phyloP scores from a whole-genome alignment of 2,888 invertebrate species.

The Ectemnius cavifrons region DNA sequence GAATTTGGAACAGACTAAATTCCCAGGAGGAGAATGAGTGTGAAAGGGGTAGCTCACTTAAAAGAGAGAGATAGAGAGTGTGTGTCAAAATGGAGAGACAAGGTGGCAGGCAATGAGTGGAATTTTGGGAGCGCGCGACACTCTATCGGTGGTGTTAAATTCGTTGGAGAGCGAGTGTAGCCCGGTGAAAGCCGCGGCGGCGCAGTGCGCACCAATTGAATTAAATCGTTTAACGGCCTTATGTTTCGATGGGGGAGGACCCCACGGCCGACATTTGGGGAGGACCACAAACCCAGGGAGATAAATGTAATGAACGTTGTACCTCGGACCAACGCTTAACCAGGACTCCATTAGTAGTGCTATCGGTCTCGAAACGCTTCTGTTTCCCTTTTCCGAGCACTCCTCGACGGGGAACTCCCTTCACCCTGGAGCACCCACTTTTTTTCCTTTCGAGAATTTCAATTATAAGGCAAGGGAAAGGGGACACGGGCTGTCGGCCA shows the following conservation, averaged over 20 bases:
- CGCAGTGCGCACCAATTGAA: constrained; percentile 67
- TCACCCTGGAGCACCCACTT: constrained; percentile 13
- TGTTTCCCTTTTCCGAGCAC: constrained; percentile 32
- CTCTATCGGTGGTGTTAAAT: constrained; percentile 72
- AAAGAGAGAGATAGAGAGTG: background rate
- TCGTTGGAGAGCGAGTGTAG: constrained; percentile 53
- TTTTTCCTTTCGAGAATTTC: constrained; percentile 59
- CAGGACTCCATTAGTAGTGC: constrained; percentile 69
- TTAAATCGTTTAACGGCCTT: constrained; percentile 77
- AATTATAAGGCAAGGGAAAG: constrained; percentile 48
- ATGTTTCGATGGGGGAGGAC: constrained; percentile 68
- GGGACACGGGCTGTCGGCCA: constrained; percentile 22
- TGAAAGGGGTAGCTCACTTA: constrained; percentile 3
- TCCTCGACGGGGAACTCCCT: background rate
- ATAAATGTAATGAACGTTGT: constrained; percentile 76
- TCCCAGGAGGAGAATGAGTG: constrained; percentile 10
- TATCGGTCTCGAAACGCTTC: constrained; percentile 59
- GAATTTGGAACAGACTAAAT: too few relatives aligned
- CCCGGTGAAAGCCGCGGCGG: constrained; percentile 8
- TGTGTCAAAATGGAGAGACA: constrained; percentile 56
- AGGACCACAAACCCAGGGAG: constrained; percentile 68
- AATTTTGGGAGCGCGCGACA: constrained; percentile 62
- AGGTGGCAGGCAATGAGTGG: constrained; percentile 40
- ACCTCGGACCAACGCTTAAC: constrained; percentile 69
- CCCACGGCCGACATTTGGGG: constrained; percentile 64